Base-by-base conservation (phyloP, 2,888 invertebrate species). In the Adelphocoris suturalis region DNA sequence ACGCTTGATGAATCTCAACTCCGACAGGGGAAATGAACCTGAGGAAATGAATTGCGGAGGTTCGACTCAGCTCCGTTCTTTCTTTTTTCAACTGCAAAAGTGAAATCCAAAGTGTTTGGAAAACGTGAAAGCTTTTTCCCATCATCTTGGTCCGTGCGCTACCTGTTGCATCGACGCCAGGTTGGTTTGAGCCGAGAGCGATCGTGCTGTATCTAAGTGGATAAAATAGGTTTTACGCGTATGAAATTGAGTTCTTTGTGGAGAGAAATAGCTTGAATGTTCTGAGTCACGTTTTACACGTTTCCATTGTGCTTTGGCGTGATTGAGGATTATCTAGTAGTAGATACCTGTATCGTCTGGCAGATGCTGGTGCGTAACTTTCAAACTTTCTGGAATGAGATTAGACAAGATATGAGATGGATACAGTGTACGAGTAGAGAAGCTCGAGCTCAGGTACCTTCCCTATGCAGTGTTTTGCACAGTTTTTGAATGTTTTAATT, bases 1-100 rank as follows among this genome's bases (percentile, higher is more conserved):
- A 61, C 61, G 61, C 61, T 61, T 61, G 61, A 61, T 19, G n/a
- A 61, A 19, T 61, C 61, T 61, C 61, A 61, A n/a, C 61, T 61
- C 16, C 61, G 61, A 61, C 9, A 61, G 61, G 61, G 19, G 61
- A 61, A 61, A 61, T 61, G 61, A 61, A n/a, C n/a, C 61, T n/a
- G 61, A 7, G 61, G 61, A 61, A 61, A 61, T 61, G 61, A 61
- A 61, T 61, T 19, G n/a, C 16, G 61, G 61, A n/a, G 61, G 16
- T 61, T 19, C n/a, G 19, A 19, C 61, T 61, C 61, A 61, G 61
- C 61, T 61, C 16, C n/a, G 14, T 61, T 19, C 61, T 16, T 61
- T 61, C n/a, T 19, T 7, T 61, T 57, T 61, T 19, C 19, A 2
- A 19, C 61, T n/a, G n/a, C 61, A 61, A 61, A 61, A 61, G 61